Evolutionary conservation across 2,797 vertebrate genomes (phyloP), one percentile per base, ranked within the genome.

Genomic region (Alauda arvensis): DNA sequence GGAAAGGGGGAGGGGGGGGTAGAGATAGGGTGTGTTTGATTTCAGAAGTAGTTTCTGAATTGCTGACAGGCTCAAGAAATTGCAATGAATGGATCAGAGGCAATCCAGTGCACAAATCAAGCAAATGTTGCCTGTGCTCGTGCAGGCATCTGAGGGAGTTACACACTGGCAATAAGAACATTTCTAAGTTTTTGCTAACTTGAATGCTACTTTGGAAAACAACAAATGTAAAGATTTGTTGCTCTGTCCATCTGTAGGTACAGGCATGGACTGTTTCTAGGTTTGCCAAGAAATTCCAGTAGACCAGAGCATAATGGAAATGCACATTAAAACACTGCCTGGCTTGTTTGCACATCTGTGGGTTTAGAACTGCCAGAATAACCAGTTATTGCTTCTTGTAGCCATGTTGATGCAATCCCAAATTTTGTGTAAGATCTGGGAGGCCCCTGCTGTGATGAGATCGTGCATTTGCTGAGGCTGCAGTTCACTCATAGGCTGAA

Each of bases 391-490:
- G 19, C 68, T 91, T 70, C 80, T 92, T 3, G 1, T 62, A 77
- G 43, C 56, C 75, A 55, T 45, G n/a, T 78, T 51, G 83, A 78
- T 84, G 60, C 53, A 78, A 88, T 91, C 23, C 18, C 39, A 84
- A 37, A 83, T 75, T 90, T 69, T n/a, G 31, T 80, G 68, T 52
- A 45, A 71, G 89, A 92, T 80, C n/a, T 28, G 37, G 77, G 65
- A 66, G 20, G 24, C 42, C 25, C 77, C 77, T 31, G 31, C 85
- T 94, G 77, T 18, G 66, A 87, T 1, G 13, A 89, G 61, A 78
- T 39, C 0, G 0, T 55, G 74, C 40, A 79, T 87, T 93, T 87
- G 84, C 93, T 95, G 92, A 94, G 85, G 40, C 62, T 94, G 87
- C 88, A 91, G 55, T 80, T 91, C 85, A 78, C 82, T 83, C 43